A percentile compares a stretch with the other conserved stretches of the same genome.
These are phyloP conservation scores for Henricia sp. DNA, from an alignment of 53 echinoderm and acorn worm genomes.

Conservation along the genomic window DNA sequence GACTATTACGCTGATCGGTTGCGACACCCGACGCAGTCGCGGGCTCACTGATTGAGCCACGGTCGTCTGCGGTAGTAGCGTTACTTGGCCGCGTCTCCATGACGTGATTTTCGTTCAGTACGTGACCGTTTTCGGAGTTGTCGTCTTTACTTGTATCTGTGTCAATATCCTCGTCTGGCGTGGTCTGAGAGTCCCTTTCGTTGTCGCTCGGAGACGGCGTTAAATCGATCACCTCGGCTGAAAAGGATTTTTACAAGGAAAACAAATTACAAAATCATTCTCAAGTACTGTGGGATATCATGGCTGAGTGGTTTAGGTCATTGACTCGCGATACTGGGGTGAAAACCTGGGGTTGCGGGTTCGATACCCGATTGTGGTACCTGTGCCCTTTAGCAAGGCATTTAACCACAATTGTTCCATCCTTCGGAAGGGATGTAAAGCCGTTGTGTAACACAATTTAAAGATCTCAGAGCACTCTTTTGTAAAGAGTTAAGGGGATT, in stretches of 20 bases:
- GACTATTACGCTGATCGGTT: conserved; percentile 2
- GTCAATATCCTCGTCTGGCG: conserved; percentile 42
- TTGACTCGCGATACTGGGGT: too few relatives aligned
- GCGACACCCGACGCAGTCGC: not conserved
- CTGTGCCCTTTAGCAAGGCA: too few relatives aligned
- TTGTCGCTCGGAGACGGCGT: conserved; percentile 59
- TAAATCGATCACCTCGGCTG: conserved; percentile 46
- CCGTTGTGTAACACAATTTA: too few relatives aligned
- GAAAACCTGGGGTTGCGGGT: too few relatives aligned
- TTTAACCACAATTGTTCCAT: too few relatives aligned
- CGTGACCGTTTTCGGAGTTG: conserved; percentile 30
- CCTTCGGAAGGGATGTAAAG: too few relatives aligned
- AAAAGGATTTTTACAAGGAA: not conserved
- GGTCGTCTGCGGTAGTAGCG: not conserved
- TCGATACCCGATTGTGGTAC: too few relatives aligned
- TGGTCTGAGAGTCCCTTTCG: conserved; percentile 14
- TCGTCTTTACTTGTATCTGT: conserved; percentile 33
- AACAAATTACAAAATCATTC: not conserved
- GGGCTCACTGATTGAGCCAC: not conserved
- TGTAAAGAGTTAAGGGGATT: too few relatives aligned
- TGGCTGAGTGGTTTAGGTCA: too few relatives aligned
- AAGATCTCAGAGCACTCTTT: too few relatives aligned
- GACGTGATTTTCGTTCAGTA: conserved; percentile 3
- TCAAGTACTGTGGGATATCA: too few relatives aligned
- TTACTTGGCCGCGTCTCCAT: not conserved